Evolutionary conservation across 2,113 vertebrate genomes (phyloP).

Genomic region (Mastomys natalensis): DNA sequence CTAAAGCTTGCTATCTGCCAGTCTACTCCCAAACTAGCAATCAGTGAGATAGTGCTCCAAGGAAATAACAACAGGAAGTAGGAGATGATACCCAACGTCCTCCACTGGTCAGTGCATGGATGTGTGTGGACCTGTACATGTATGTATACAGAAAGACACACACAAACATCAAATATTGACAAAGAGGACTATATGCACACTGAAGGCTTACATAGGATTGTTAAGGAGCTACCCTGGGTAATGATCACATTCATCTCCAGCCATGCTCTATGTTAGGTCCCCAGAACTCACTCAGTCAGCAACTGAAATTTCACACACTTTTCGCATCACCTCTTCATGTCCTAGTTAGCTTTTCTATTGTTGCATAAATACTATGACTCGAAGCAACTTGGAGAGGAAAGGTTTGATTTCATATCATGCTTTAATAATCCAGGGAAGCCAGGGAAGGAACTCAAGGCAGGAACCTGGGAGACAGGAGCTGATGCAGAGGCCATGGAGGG

Average conservation of each 20-base stretch:
- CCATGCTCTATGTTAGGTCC: accelerated
- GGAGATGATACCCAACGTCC: not conserved
- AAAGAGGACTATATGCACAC: not conserved
- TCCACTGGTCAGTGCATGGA: not conserved
- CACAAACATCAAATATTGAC: not conserved
- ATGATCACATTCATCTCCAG: not conserved
- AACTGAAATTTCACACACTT: no score
- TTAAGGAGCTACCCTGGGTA: not conserved
- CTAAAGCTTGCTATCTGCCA: not conserved
- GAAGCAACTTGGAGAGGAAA: not conserved
- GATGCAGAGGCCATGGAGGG: not conserved
- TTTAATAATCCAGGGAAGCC: not conserved
- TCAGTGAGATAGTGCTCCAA: not conserved
- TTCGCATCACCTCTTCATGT: not conserved
- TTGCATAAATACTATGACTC: not conserved
- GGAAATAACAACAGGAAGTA: not conserved
- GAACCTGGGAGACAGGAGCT: not conserved
- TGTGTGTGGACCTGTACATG: not conserved
- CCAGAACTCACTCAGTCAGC: not conserved
- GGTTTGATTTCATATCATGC: not conserved
- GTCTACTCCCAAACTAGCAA: not conserved
- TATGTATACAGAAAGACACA: not conserved
- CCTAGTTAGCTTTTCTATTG: not conserved
- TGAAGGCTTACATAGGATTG: not conserved
- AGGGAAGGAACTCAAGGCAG: not conserved